These are phyloP conservation scores for Agriopis aurantiaria DNA, from an alignment of 2,888 invertebrate genomes.

Conservation along the genomic window DNA sequence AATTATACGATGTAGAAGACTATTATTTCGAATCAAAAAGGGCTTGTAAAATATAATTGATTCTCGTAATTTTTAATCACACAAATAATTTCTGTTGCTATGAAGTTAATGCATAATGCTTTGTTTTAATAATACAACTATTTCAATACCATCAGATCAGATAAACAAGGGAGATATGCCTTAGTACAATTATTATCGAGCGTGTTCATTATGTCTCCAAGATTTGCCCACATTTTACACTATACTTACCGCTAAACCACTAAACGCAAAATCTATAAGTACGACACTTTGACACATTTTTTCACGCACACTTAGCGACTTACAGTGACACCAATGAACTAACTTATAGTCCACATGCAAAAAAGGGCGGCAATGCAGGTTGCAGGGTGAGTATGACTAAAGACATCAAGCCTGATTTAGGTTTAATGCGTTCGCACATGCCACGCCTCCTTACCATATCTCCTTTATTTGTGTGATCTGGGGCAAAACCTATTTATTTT, in stretches of 20 bases:
- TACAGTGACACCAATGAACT: neutral
- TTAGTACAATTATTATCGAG: no score
- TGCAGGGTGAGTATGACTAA: neutral
- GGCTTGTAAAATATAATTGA: conserved; percentile 4
- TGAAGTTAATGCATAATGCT: neutral
- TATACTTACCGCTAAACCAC: no score
- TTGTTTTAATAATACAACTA: neutral
- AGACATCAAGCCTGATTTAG: no score
- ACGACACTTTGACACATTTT: no score
- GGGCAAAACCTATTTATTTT: neutral
- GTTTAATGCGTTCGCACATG: no score
- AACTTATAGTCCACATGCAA: neutral
- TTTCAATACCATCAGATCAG: neutral
- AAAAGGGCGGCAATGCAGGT: neutral
- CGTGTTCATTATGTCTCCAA: no score
- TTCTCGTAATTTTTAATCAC: neutral
- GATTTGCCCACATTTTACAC: no score
- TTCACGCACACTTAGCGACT: no score
- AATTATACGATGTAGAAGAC: neutral
- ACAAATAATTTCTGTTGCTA: neutral
- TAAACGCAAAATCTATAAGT: no score
- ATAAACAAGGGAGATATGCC: no score
- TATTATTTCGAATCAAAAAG: conserved; percentile 6
- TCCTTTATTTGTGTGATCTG: no score
- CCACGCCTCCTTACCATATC: no score